Evolutionary conservation across 2,113 vertebrate species (phyloP), one percentile per base, ranked within the genome.

Genomic region (Anser brachyrhynchus): DNA sequence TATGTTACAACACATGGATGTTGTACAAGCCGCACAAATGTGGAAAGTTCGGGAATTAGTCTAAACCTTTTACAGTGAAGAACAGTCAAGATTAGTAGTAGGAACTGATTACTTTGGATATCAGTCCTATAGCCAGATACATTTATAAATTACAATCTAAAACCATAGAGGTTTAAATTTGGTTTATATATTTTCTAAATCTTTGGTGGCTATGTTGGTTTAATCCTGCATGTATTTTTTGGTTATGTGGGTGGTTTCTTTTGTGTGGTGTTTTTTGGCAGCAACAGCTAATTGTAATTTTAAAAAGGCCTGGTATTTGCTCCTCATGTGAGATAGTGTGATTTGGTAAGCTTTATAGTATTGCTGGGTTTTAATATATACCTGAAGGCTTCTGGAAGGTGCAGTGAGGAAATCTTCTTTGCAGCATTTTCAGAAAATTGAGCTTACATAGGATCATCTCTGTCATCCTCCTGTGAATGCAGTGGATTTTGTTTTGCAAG

Each of bases 351-450:
- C 44, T 22, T 86, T 83, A 70, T 5, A 55, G 61, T 52, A 46
- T 67, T 84, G 25, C 16, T 89, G 71, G 51, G 17, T 66, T 96
- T 77, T 79, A 80, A 51, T 64, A 8, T 88, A 46, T 86, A 39
- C 55, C 84, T 91, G 43, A 88, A 90, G 69, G 91, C 82, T 93
- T 93, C 86, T 83, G 75, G 55, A 86, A 90, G 15, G 9, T 86
- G 35, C 49, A 35, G 43, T 17, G 57, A 93, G 57, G 61, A 94
- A 86, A 77, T 82, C 33, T 52, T 73, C 78, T 85, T 65, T 72
- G 44, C 37, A 71, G 44, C 65, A 23, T 85, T 95, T 96, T 87
- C 59, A 88, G 90, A 71, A 91, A 95, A 86, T 64, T 84, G 72
- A 74, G 33, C 93, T 96, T 96, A 77, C 25, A 14, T 59, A 85